Evolutionary conservation across 2,888 invertebrate species (phyloP), one percentile per base, ranked within the genome.

Genomic region (Muschampia plurimacula): DNA sequence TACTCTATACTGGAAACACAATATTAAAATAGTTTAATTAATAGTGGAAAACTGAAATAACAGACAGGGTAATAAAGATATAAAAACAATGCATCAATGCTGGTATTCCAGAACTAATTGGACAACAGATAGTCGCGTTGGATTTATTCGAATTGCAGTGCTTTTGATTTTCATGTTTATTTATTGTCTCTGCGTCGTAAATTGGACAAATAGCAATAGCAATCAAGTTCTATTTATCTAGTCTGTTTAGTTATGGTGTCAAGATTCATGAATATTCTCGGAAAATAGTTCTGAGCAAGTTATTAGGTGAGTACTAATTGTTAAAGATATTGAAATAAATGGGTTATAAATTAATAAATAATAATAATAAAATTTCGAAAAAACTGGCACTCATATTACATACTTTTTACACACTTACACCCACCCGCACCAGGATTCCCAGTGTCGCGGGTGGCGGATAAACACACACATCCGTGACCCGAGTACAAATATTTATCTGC

Each of bases 121-220:
- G 70, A 71, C 70, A 70, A 57, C 65, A 22, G 46, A 32, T 9
- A 32, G 44, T 32, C 32, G 46, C 15, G 9, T 28, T 65, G 46
- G 64, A 65, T 71, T 65, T 71, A 65, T 71, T 71, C 46, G 22
- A 65, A 59, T 46, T 44, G 49, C 46, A 65, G 36, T 46, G 59
- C 46, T 65, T 71, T 57, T 64, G 15, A 69, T 22, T 69, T 64
- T 70, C 69, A 70, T 70, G 69, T 70, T 70, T 70, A 70, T 70
- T 70, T 64, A 70, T 64, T 57, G 64, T 64, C 55, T 63, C 57
- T 41, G 57, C 41, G 55, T 32, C 39, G 63, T 64, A 46, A 70
- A 70, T 70, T 70, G 69, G 69, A 70, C 57, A 63, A 64, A 57
- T 44, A 57, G 44, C 36, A 64, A 44, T 57, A 64, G 44, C 15